A percentile compares a stretch with the other conserved stretches of the same genome.
Evolutionary conservation across 2,113 vertebrate species (phyloP).

Genomic region (Pica pica): DNA sequence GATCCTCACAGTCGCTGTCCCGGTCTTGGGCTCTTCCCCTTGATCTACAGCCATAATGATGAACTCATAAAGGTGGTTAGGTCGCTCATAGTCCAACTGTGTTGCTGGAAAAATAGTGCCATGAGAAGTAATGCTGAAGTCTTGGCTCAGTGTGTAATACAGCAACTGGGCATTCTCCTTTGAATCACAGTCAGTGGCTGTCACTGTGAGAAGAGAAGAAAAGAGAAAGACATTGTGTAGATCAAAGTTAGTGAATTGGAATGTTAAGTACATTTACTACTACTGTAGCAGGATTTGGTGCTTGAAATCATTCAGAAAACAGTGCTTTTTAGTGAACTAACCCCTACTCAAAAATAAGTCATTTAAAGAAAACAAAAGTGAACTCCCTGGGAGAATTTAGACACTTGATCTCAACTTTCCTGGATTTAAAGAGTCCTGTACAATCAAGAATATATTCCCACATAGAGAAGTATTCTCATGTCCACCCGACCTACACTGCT

Average conservation of each 20-base stretch:
- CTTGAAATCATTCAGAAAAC: not conserved
- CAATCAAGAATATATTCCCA: not conserved
- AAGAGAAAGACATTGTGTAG: not conserved
- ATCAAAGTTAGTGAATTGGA: not conserved
- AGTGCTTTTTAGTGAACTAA: not conserved
- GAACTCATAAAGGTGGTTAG: conserved; percentile 87
- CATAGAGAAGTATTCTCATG: not conserved
- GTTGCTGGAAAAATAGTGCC: conserved; percentile 83
- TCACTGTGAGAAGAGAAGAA: conserved; percentile 67
- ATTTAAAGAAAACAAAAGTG: not conserved
- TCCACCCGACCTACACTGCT: not conserved
- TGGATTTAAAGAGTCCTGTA: not conserved
- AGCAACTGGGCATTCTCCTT: conserved; percentile 80
- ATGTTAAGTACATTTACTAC: not conserved
- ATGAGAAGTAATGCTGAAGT: conserved; percentile 82
- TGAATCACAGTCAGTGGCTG: conserved; percentile 86
- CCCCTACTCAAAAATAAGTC: not conserved
- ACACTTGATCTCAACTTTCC: not conserved
- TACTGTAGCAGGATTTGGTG: not conserved
- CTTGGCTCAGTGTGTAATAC: conserved; percentile 83
- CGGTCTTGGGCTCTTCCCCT: conserved; percentile 79
- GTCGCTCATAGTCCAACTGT: conserved; percentile 80
- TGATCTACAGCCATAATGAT: conserved; percentile 86
- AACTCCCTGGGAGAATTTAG: not conserved
- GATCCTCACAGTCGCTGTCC: conserved; percentile 84